These are phyloP conservation scores for Drosophila guanche DNA, from an alignment of 1,140 invertebrate genomes.

Conservation along the genomic window DNA sequence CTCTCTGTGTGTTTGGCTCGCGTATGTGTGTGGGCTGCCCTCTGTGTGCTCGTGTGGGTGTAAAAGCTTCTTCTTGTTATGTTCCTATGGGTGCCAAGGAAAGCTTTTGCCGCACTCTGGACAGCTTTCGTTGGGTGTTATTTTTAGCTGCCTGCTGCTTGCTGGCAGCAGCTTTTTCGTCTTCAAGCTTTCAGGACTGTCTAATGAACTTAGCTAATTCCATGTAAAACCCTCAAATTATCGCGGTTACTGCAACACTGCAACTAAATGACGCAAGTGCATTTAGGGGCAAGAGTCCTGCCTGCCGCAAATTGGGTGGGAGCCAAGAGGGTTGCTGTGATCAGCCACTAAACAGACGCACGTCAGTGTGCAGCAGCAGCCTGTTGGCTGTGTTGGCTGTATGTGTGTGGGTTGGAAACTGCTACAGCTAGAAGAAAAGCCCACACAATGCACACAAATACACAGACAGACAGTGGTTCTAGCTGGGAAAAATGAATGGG, in stretches of 20 bases:
- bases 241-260: constrained; percentile 1
- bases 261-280: constrained; percentile 52
- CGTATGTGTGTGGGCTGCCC: not conserved
- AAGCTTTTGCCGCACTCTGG: constrained; percentile 31
- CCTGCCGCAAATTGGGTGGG: not conserved
- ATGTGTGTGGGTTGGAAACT: constrained; percentile 33
- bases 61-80: constrained; percentile 30
- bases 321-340: constrained; percentile 34
- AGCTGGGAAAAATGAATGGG: too few relatives aligned
- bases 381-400: constrained; percentile 9
- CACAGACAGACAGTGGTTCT: constrained; percentile 6
- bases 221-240: constrained; percentile 19
- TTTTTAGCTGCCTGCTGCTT: constrained; percentile 50
- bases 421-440: constrained; percentile 44
- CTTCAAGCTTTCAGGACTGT: constrained; percentile 49
- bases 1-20: constrained; percentile 3
- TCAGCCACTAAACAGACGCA: constrained; percentile 26
- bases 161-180: constrained; percentile 22
- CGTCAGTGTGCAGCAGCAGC: constrained; percentile 8
- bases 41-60: constrained; percentile 19
- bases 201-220: constrained; percentile 11
- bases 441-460: constrained; percentile 31
- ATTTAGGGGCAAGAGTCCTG: not conserved
- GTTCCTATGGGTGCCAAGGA: not conserved
- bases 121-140: constrained; percentile 50